Conservation (phyloP, 2,113 vertebrate genomes). For the Spermophilus dauricus region DNA sequence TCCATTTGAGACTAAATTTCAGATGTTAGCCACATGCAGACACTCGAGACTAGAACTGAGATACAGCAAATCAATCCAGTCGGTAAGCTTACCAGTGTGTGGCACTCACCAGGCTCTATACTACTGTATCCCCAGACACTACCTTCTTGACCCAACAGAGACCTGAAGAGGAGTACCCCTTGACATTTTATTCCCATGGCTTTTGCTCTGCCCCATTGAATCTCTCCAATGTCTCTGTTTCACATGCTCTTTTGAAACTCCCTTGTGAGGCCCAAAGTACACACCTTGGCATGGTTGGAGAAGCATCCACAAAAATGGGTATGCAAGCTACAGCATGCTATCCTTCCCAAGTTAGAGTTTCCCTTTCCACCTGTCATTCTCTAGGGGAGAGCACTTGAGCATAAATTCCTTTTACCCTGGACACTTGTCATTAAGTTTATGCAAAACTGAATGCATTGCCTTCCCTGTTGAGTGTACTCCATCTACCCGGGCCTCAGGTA, state of each 20-base stretch:
- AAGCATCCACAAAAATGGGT: not conserved
- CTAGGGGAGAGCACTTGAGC: not conserved
- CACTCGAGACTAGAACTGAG: not conserved
- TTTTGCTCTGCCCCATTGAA: not conserved
- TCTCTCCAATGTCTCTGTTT: slow-evolving; percentile 8
- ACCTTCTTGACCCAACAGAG: not conserved
- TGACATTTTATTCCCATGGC: fast-evolving
- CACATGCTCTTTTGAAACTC: not conserved
- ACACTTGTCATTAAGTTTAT: not conserved
- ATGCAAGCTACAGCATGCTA: not conserved
- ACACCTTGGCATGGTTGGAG: not conserved
- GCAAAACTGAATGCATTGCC: not conserved
- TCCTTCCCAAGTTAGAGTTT: not conserved
- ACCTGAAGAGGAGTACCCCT: not conserved
- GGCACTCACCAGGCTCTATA: fast-evolving
- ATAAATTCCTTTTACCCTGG: not conserved
- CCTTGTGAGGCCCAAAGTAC: not conserved
- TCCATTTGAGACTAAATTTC: slow-evolving; percentile 95
- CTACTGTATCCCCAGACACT: not conserved
- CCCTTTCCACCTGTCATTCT: not conserved
- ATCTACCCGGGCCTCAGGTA: not conserved
- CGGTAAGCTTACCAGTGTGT: fast-evolving
- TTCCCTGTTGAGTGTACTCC: not conserved
- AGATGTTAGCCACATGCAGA: slow-evolving; percentile 89
- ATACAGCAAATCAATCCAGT: fast-evolving